Evolutionary conservation across 2,888 invertebrate genomes (phyloP).

Genomic region (Drosophila pegasa): DNA sequence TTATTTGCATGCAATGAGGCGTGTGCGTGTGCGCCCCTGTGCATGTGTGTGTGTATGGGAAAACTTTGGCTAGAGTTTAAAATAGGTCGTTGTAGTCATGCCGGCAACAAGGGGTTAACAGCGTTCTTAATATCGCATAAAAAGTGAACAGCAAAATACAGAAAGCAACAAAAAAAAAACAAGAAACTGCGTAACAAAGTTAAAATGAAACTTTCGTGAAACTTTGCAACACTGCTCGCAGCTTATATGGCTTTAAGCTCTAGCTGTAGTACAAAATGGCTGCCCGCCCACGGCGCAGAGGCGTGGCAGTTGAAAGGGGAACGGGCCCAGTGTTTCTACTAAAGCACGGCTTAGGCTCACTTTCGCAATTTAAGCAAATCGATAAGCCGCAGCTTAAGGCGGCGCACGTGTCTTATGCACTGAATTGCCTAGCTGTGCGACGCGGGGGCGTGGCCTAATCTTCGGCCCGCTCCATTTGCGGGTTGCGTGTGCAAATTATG

Average conservation of each 20-base stretch:
- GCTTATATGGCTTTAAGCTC: conserved; percentile 36
- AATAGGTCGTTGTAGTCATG: conserved; percentile 42
- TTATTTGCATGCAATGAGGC: conserved; percentile 73
- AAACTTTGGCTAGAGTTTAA: conserved; percentile 55
- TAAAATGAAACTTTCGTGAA: conserved; percentile 64
- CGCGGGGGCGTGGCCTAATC: conserved; percentile 1
- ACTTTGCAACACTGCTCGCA: conserved; percentile 25
- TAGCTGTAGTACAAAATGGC: conserved; percentile 47
- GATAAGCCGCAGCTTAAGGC: conserved; percentile 39
- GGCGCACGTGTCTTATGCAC: conserved; percentile 15
- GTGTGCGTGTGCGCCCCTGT: conserved; percentile 14
- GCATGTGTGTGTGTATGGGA: conserved; percentile 22
- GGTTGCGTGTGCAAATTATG: conserved; percentile 51
- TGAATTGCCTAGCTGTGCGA: neutral
- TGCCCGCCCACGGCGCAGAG: conserved; percentile 8
- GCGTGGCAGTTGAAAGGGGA: neutral
- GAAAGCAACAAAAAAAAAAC: conserved; percentile 6
- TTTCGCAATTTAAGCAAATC: conserved; percentile 44
- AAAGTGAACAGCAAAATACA: conserved; percentile 32
- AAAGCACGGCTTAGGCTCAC: conserved; percentile 32
- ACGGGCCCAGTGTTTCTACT: conserved; percentile 1
- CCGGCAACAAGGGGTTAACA: conserved; percentile 68
- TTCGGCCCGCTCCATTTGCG: conserved; percentile 2
- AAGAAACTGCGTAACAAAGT: conserved; percentile 73
- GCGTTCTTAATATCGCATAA: conserved; percentile 70